These are phyloP conservation scores for Lepidurus apus DNA, from an alignment of 1,140 invertebrate genomes.

Conservation along the genomic window DNA sequence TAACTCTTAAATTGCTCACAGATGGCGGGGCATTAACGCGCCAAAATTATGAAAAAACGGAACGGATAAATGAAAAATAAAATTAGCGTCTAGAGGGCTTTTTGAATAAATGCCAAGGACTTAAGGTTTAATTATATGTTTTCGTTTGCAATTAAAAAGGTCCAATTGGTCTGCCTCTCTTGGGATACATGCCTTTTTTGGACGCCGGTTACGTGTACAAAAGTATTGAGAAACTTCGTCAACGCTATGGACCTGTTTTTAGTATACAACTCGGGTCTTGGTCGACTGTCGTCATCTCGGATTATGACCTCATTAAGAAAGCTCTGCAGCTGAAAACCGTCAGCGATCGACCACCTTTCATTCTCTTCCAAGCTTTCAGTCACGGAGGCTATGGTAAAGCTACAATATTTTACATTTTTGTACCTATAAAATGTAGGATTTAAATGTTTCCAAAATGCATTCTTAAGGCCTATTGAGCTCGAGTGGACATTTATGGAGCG, in stretches of 20 bases:
- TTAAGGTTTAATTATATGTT: too few relatives aligned
- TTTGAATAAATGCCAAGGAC: too few relatives aligned
- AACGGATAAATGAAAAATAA: too few relatives aligned
- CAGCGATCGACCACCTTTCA: neutral
- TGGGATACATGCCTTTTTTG: constrained; percentile 24
- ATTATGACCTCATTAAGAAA: constrained; percentile 28
- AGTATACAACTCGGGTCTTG: constrained; percentile 23
- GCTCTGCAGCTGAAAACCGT: neutral
- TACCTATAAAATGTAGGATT: too few relatives aligned
- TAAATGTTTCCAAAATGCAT: neutral
- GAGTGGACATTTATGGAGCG: constrained; percentile 35
- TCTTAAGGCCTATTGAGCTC: neutral
- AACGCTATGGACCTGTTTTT: constrained; percentile 15
- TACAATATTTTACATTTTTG: neutral
- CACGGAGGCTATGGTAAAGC: constrained; percentile 23
- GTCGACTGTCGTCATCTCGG: constrained; percentile 12
- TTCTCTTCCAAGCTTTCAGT: constrained; percentile 24
- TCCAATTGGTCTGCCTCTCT: constrained; percentile 20
- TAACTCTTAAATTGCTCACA: too few relatives aligned
- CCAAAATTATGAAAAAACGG: too few relatives aligned
- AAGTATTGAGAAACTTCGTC: constrained; percentile 16
- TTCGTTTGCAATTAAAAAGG: too few relatives aligned
- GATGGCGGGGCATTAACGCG: too few relatives aligned
- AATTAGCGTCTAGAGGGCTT: too few relatives aligned
- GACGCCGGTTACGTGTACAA: neutral